Evolutionary conservation across 2,113 vertebrate genomes (phyloP).

Genomic region (Vireo altiloquus): DNA sequence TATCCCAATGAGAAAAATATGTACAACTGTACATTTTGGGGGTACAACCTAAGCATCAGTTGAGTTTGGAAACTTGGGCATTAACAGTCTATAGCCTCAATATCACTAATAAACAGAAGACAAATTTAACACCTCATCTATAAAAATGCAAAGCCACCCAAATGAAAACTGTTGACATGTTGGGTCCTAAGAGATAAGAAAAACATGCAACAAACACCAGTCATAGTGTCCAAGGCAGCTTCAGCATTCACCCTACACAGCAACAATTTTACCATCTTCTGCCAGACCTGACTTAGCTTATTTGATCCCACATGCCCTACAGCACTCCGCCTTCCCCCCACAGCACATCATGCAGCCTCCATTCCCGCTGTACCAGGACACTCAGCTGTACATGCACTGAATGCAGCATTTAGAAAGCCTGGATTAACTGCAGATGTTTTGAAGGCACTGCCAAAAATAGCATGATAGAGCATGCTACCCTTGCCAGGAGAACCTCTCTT

Average conservation of each 20-base stretch:
- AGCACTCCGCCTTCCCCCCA: not conserved
- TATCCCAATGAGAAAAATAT: not conserved
- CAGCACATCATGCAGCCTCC: not conserved
- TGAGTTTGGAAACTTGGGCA: not conserved
- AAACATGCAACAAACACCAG: not conserved
- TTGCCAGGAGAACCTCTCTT: not conserved
- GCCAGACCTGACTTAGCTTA: not conserved
- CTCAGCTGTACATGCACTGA: not conserved
- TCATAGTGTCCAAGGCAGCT: not conserved
- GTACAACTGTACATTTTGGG: not conserved
- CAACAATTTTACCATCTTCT: not conserved
- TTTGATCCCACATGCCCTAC: not conserved
- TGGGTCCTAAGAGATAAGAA: not conserved
- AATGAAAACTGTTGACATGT: not conserved
- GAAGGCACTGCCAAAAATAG: conserved; percentile 8
- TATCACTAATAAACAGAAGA: not conserved
- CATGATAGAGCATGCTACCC: not conserved
- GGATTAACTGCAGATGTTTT: conserved; percentile 11
- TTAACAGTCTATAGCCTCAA: not conserved
- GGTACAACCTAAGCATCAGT: not conserved
- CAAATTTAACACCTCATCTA: not conserved
- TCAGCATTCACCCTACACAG: not conserved
- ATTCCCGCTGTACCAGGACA: not conserved
- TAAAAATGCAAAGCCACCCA: not conserved
- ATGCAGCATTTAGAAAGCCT: not conserved